Conservation (phyloP, 2,113 vertebrate species). For the Cavia aperea region DNA sequence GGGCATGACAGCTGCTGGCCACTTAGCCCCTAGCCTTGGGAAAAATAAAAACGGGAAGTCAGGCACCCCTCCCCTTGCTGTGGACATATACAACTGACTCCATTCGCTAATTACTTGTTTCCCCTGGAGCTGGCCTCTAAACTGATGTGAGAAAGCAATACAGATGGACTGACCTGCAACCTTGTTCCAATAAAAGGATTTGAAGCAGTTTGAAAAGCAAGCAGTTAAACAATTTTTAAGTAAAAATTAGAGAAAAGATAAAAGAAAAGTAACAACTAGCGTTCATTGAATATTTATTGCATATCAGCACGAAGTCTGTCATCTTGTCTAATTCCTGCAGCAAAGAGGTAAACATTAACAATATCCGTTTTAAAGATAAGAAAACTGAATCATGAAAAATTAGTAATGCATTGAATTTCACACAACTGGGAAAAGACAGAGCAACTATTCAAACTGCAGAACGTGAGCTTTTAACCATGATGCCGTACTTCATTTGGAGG, state of each 20-base stretch:
- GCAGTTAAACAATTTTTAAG: background rate
- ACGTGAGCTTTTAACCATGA: background rate
- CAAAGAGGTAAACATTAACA: background rate
- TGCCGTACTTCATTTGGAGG: background rate
- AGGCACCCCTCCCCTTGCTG: background rate
- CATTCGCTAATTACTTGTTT: background rate
- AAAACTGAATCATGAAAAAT: background rate
- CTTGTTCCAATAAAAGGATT: background rate
- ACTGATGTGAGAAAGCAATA: background rate
- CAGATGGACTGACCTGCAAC: background rate
- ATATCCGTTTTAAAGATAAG: background rate
- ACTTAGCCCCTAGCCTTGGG: background rate
- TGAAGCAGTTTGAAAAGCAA: conserved; percentile 3
- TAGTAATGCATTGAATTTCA: background rate
- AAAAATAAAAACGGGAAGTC: background rate
- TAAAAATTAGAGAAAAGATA: background rate
- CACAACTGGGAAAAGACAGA: background rate
- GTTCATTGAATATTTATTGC: background rate
- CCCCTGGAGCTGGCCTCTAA: background rate
- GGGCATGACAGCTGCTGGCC: background rate
- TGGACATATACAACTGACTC: background rate
- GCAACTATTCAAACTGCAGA: background rate
- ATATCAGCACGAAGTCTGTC: background rate
- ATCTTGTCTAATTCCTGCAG: background rate
- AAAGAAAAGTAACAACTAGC: conserved; percentile 26